phyloP scores from a whole-genome alignment of 1,140 invertebrate species.

The Vollenhovia emeryi region DNA sequence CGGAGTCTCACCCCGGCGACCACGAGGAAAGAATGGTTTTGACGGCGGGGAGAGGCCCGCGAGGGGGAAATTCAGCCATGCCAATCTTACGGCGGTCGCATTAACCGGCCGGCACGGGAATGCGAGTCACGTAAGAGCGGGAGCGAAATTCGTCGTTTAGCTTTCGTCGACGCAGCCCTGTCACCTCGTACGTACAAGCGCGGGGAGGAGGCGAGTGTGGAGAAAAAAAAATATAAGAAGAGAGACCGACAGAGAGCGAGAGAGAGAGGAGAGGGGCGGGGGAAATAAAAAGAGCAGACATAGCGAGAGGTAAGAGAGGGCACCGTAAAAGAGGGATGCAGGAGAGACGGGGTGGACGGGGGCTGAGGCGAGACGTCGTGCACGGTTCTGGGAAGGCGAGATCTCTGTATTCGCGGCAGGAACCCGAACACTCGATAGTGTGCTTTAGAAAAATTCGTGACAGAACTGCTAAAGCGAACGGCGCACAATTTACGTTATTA shows the following conservation, averaged over 20 bases:
- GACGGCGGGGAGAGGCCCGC: background rate
- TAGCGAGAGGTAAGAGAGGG: conserved; percentile 15
- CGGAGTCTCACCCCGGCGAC: background rate
- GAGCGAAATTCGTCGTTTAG: conserved; percentile 72
- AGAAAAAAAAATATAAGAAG: background rate
- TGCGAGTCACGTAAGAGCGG: conserved; percentile 66
- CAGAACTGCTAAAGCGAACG: conserved; percentile 79
- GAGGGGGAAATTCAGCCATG: conserved; percentile 10
- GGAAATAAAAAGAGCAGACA: conserved; percentile 28
- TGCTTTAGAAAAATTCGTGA: conserved; percentile 85
- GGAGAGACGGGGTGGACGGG: background rate
- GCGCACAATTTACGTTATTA: conserved; percentile 84
- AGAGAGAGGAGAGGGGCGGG: background rate
- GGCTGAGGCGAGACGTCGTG: conserved; percentile 41
- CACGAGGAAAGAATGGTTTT: background rate
- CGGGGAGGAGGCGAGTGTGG: background rate
- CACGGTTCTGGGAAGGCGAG: conserved; percentile 61
- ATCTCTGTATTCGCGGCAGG: conserved; percentile 83
- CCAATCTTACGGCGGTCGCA: conserved; percentile 58
- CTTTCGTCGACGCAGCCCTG: conserved; percentile 62
- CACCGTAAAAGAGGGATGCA: background rate
- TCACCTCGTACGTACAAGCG: conserved; percentile 46
- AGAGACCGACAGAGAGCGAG: background rate
- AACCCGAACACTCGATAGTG: conserved; percentile 84
- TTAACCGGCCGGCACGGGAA: conserved; percentile 56